Evolutionary conservation across 2,113 vertebrate species (phyloP).

Genomic region (Planiliza haematocheilus): DNA sequence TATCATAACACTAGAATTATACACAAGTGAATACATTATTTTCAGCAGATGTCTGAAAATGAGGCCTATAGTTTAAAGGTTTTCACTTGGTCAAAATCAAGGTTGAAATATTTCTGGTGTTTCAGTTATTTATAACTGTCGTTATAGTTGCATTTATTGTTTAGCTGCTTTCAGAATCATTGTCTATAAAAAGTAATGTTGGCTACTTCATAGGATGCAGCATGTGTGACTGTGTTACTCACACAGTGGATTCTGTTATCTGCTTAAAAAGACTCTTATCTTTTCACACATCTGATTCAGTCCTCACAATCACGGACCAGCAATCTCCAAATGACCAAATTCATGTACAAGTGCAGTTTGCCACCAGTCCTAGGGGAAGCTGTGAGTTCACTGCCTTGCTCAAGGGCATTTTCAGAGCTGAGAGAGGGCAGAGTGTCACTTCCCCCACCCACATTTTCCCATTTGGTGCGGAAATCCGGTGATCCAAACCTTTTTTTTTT

Average conservation of each 20-base stretch:
- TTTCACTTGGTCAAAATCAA: background rate
- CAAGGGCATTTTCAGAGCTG: constrained; percentile 50
- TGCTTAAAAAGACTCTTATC: background rate
- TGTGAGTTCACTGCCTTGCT: constrained; percentile 51
- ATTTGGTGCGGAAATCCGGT: constrained; percentile 29
- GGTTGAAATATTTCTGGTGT: background rate
- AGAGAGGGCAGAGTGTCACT: constrained; percentile 33
- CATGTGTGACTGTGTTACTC: too few species aligned
- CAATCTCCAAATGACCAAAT: too few species aligned
- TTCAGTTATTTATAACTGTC: too few species aligned
- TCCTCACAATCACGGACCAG: background rate
- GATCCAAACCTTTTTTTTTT: constrained; percentile 16
- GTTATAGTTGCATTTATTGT: background rate
- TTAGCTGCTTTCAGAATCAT: background rate
- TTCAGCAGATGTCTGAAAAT: too few species aligned
- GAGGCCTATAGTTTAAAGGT: background rate
- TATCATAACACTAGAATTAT: too few species aligned
- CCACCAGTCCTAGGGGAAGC: constrained; percentile 26
- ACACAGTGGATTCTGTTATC: background rate
- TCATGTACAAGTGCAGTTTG: constrained; percentile 1
- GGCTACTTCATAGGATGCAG: too few species aligned
- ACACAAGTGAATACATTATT: too few species aligned
- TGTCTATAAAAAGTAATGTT: too few species aligned
- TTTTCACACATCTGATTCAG: too few species aligned
- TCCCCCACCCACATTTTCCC: constrained; percentile 51